Percentiles rank a stretch among this genome's conserved stretches.
phyloP scores from a whole-genome alignment of 2,888 invertebrate species.

The Ischnus inquisitorius region DNA sequence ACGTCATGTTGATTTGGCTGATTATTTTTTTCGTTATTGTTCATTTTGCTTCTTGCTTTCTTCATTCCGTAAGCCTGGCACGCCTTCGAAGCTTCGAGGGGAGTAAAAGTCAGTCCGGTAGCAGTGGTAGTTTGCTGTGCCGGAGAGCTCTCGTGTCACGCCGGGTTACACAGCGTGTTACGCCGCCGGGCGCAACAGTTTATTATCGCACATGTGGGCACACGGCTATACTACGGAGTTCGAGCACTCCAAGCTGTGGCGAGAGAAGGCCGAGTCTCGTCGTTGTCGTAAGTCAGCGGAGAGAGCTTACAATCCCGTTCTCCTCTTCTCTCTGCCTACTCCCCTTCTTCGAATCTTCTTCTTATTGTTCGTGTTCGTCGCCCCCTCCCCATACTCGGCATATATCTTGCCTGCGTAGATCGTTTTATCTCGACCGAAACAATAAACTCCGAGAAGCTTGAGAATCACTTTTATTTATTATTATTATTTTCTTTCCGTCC shows the following conservation, averaged over 20 bases:
- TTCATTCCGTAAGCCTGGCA: slow-evolving; percentile 66
- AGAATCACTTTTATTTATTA: not conserved
- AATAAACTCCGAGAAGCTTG: slow-evolving; percentile 3
- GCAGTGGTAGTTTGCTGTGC: slow-evolving; percentile 41
- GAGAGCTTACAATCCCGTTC: slow-evolving; percentile 62
- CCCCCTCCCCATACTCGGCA: not conserved
- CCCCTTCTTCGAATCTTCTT: slow-evolving; percentile 26
- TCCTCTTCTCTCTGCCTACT: slow-evolving; percentile 53
- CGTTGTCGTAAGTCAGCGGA: slow-evolving; percentile 65
- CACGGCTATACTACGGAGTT: slow-evolving; percentile 33
- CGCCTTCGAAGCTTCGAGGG: slow-evolving; percentile 62
- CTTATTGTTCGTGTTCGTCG: slow-evolving; percentile 13
- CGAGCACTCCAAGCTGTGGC: slow-evolving; percentile 41
- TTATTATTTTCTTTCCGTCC: not conserved
- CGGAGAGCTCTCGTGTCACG: slow-evolving; percentile 67
- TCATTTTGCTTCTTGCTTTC: slow-evolving; percentile 48
- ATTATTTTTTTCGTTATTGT: slow-evolving; percentile 55
- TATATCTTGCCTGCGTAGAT: not conserved
- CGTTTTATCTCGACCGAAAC: slow-evolving; percentile 27
- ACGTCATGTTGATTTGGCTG: not conserved
- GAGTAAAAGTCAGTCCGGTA: slow-evolving; percentile 56
- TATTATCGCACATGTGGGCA: slow-evolving; percentile 74
- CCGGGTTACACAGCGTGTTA: slow-evolving; percentile 73
- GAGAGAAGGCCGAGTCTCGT: slow-evolving; percentile 53
- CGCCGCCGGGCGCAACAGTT: slow-evolving; percentile 73